Evolutionary conservation across 2,113 vertebrate genomes (phyloP).

Genomic region (Ammodytes dubius): DNA sequence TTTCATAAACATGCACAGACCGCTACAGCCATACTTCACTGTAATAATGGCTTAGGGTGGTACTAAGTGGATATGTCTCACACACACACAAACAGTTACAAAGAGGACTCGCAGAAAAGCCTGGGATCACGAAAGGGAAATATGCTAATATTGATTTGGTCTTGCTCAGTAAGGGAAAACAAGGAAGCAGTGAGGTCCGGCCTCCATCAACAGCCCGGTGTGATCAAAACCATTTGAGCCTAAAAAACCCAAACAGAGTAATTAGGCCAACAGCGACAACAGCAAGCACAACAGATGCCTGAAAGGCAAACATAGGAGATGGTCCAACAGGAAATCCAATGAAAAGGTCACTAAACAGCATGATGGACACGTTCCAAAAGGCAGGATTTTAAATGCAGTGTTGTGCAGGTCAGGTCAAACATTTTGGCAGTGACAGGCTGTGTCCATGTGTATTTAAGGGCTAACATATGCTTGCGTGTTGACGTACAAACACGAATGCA

Average conservation of each 20-base stretch:
- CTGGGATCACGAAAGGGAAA: background rate
- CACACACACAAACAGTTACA: background rate
- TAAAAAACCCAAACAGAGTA: slow-evolving; percentile 46
- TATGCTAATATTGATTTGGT: background rate
- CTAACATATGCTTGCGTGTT: slow-evolving; percentile 4
- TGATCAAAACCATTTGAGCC: slow-evolving; percentile 37
- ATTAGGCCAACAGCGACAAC: slow-evolving; percentile 62
- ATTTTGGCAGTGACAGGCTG: slow-evolving; percentile 11
- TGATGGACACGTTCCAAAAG: slow-evolving; percentile 64
- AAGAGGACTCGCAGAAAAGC: background rate
- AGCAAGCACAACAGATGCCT: slow-evolving; percentile 57
- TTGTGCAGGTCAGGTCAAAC: slow-evolving; percentile 23
- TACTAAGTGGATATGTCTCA: background rate
- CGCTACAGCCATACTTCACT: background rate
- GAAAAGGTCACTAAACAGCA: slow-evolving; percentile 41
- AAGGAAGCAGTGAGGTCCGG: background rate
- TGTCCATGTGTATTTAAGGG: slow-evolving; percentile 1
- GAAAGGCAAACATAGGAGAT: slow-evolving; percentile 45
- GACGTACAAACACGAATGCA: slow-evolving; percentile 49
- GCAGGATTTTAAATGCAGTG: slow-evolving; percentile 51
- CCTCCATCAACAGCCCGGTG: background rate
- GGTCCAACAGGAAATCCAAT: slow-evolving; percentile 53
- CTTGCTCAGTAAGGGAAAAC: background rate
- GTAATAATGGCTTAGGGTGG: background rate
- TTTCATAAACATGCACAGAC: slow-evolving; percentile 18